phyloP scores from a whole-genome alignment of 2,113 vertebrate genomes.

The Hypanus sabinus region DNA sequence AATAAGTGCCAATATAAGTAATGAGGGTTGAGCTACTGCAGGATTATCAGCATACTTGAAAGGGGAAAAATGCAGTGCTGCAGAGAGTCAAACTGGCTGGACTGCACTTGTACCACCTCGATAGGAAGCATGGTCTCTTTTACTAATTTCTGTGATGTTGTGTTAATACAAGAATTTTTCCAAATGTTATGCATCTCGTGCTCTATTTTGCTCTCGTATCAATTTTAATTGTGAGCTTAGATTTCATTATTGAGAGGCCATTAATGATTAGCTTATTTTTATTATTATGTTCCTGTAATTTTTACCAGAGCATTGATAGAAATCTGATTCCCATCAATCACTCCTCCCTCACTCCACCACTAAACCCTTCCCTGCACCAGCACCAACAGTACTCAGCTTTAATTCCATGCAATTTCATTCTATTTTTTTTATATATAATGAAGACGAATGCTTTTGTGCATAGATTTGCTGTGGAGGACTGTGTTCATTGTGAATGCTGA shows the following conservation, averaged over 20 bases:
- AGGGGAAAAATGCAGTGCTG: not conserved
- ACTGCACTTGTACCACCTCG: not conserved
- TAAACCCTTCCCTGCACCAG: not conserved
- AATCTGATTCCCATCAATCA: slow-evolving; percentile 53
- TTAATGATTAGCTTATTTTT: not conserved
- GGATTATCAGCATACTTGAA: not conserved
- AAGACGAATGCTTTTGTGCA: slow-evolving; percentile 68
- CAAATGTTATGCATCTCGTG: not conserved
- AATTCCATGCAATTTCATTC: slow-evolving; percentile 64
- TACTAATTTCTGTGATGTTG: too few species aligned
- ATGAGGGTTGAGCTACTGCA: too few species aligned
- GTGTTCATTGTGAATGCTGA: slow-evolving; percentile 66
- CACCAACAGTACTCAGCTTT: slow-evolving; percentile 51
- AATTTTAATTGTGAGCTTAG: not conserved
- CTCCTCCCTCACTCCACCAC: not conserved
- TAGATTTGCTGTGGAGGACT: slow-evolving; percentile 64
- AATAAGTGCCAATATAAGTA: too few species aligned
- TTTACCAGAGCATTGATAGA: not conserved
- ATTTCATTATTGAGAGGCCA: not conserved
- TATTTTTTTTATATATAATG: slow-evolving; percentile 64
- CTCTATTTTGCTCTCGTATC: not conserved
- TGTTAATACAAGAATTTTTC: not conserved
- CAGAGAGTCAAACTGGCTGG: not conserved
- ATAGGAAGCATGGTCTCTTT: too few species aligned
- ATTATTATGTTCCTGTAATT: not conserved